Evolutionary conservation across 2,888 invertebrate genomes (phyloP).

Genomic region (Lithosia quadra): DNA sequence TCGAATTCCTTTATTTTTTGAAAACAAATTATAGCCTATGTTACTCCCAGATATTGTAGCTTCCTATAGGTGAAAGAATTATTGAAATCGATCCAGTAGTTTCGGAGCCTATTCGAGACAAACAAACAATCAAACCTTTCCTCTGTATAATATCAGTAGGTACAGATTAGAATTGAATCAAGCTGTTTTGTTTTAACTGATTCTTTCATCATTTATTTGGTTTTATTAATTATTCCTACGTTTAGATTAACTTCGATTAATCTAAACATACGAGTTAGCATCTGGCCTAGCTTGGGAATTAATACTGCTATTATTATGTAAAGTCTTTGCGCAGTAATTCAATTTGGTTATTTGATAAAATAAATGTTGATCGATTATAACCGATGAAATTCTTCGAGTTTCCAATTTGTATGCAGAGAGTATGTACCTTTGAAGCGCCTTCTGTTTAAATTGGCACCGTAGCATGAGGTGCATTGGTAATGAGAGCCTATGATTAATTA

Average conservation of each 20-base stretch:
- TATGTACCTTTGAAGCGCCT: neutral
- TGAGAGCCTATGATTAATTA: neutral
- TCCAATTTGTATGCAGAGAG: neutral
- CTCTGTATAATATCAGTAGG: too few species aligned
- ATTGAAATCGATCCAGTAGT: too few species aligned
- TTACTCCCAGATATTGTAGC: too few species aligned
- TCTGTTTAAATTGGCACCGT: neutral
- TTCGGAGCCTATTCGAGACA: too few species aligned
- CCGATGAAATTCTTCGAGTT: neutral
- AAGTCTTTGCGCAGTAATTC: neutral
- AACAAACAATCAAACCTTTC: too few species aligned
- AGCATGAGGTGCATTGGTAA: constrained; percentile 9
- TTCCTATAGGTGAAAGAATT: too few species aligned
- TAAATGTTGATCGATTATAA: neutral
- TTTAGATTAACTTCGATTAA: neutral
- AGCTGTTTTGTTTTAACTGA: too few species aligned
- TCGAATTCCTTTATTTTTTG: too few species aligned
- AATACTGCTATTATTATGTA: neutral
- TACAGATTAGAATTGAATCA: too few species aligned
- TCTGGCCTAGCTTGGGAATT: neutral
- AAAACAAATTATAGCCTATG: too few species aligned
- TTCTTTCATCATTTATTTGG: too few species aligned
- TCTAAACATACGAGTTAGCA: neutral
- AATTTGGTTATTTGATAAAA: neutral
- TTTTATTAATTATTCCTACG: too few species aligned